These are phyloP conservation scores for Eupithecia insigniata DNA, from an alignment of 2,888 invertebrate species.

Conservation along the genomic window DNA sequence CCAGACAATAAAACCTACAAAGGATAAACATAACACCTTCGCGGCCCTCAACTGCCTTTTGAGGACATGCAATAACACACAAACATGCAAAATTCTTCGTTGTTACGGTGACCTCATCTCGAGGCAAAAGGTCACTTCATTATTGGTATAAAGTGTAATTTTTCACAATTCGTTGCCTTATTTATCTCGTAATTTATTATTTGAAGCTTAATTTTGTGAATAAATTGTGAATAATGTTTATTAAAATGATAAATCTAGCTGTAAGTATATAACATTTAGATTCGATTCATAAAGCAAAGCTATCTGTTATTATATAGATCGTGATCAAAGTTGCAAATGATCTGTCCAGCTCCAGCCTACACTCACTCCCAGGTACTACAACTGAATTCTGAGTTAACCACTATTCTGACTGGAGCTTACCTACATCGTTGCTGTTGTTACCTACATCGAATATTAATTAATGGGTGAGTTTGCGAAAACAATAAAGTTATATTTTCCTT, in stretches of 20 bases:
- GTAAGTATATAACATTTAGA: not conserved
- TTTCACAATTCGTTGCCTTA: not conserved
- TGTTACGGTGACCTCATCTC: slow-evolving; percentile 1
- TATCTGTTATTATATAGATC: not conserved
- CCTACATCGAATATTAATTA: too few relatives aligned
- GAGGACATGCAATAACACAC: slow-evolving; percentile 19
- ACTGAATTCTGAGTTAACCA: not conserved
- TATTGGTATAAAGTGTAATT: not conserved
- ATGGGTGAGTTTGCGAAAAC: too few relatives aligned
- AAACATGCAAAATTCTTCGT: not conserved
- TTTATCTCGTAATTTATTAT: slow-evolving; percentile 11
- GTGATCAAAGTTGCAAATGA: not conserved
- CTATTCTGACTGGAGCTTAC: not conserved
- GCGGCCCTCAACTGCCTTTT: slow-evolving; percentile 16
- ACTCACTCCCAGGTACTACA: not conserved
- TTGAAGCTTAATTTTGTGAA: slow-evolving; percentile 3
- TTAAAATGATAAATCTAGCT: not conserved
- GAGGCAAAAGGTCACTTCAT: not conserved
- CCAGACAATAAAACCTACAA: slow-evolving; percentile 11
- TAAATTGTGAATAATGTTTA: not conserved
- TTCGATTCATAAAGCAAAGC: not conserved
- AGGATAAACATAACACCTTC: slow-evolving; percentile 22
- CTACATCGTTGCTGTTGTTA: too few relatives aligned
- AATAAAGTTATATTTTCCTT: too few relatives aligned
- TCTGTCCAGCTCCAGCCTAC: not conserved